Percentiles rank a stretch among this genome's conserved stretches.
Conservation (phyloP, 2,113 vertebrate genomes). For the Pollachius pollachius region DNA sequence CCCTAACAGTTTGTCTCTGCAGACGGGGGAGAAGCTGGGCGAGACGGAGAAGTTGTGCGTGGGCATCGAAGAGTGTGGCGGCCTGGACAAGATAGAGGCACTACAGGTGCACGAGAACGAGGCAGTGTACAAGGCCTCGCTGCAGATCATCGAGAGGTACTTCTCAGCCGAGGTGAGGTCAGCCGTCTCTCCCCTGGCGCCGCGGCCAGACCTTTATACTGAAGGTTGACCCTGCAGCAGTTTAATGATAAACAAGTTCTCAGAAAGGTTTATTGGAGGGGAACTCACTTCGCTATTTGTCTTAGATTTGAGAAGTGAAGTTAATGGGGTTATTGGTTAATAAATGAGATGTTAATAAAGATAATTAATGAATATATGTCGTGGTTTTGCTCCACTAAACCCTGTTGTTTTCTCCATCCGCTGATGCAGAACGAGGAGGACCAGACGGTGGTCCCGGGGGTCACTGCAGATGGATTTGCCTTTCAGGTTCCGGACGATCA, state of each 20-base stretch:
- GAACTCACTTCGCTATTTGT: no score
- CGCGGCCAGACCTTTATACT: no score
- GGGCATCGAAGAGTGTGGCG: constrained; percentile 87
- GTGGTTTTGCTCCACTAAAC: no score
- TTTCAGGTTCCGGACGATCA: constrained; percentile 78
- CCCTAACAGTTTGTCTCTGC: constrained; percentile 10
- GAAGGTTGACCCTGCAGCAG: no score
- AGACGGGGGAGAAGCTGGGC: constrained; percentile 84
- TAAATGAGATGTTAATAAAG: no score
- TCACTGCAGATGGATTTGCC: constrained; percentile 71
- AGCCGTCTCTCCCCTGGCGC: no score
- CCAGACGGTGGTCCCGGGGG: constrained; percentile 76
- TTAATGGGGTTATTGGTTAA: no score
- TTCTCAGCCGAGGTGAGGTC: constrained; percentile 83
- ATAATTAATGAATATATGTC: no score
- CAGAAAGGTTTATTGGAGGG: no score
- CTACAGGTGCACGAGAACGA: constrained; percentile 87
- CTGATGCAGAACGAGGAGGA: constrained; percentile 81
- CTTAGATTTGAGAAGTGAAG: no score
- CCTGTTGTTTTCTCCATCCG: background rate
- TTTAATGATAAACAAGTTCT: no score
- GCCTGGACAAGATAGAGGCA: constrained; percentile 86
- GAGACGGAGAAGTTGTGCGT: constrained; percentile 84
- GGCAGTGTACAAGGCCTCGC: constrained; percentile 81
- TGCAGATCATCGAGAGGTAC: constrained; percentile 85